A percentile compares a stretch with the other conserved stretches of the same genome.
Conservation (phyloP, 2,888 invertebrate species). For the Rotaria sp. region DNA sequence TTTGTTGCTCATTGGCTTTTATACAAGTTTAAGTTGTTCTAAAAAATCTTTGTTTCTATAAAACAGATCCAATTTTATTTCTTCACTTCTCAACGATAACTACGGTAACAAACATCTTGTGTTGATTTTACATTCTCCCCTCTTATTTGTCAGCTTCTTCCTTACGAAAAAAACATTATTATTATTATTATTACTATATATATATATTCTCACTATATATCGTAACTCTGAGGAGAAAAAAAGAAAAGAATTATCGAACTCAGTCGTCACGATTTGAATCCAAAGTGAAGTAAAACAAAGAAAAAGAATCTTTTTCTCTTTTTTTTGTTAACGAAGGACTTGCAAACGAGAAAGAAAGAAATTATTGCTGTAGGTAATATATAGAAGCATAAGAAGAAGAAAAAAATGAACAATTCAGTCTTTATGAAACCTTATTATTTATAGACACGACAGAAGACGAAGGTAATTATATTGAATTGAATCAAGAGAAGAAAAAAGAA, state of each 20-base stretch:
- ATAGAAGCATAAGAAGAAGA: neutral
- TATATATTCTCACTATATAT: neutral
- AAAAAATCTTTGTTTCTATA: neutral
- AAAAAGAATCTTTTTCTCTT: neutral
- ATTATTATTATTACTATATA: no score
- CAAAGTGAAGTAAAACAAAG: neutral
- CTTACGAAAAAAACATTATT: no score
- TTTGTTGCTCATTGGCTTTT: no score
- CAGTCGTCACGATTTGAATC: neutral
- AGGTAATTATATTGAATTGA: neutral
- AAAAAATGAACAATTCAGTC: neutral
- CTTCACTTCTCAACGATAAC: neutral
- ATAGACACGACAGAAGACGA: neutral
- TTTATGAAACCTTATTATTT: neutral
- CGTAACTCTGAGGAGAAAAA: neutral
- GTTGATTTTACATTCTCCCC: neutral
- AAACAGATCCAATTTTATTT: neutral
- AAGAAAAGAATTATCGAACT: neutral
- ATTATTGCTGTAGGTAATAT: neutral
- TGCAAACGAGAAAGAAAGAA: neutral
- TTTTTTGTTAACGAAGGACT: neutral
- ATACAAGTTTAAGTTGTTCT: no score
- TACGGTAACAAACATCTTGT: neutral
- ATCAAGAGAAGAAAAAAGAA: neutral
- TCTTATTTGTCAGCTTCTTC: no score